Evolutionary conservation across 2,797 vertebrate genomes (phyloP).

Genomic region (Thamnophis elegans): DNA sequence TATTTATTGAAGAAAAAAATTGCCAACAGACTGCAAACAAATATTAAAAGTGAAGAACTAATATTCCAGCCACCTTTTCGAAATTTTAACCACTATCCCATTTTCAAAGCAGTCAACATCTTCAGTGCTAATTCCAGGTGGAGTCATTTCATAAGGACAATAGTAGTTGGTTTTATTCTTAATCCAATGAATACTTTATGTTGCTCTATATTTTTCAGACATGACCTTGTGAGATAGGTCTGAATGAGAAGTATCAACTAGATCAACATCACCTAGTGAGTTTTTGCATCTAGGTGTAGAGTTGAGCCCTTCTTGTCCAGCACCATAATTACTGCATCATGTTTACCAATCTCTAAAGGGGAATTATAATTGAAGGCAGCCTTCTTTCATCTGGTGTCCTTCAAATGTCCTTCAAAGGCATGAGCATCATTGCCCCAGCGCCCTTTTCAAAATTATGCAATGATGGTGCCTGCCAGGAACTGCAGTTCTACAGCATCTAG

Average conservation of each 20-base stretch:
- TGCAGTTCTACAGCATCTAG: not conserved
- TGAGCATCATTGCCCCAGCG: too few species aligned
- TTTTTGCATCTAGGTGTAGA: not conserved
- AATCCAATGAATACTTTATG: not conserved
- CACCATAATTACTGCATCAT: not conserved
- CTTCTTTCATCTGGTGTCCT: not conserved
- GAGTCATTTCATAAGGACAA: not conserved
- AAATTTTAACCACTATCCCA: not conserved
- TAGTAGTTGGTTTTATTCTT: not conserved
- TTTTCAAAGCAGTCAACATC: not conserved
- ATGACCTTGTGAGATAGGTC: not conserved
- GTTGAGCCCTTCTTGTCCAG: not conserved
- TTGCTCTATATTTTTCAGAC: not conserved
- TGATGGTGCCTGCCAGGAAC: too few species aligned
- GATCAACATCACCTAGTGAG: not conserved
- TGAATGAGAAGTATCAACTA: not conserved
- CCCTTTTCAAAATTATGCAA: not conserved
- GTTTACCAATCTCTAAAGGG: not conserved
- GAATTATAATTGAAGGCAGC: not conserved
- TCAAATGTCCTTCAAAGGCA: not conserved
- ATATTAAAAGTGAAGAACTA: not conserved
- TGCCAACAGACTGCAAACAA: not conserved
- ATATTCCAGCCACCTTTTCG: not conserved
- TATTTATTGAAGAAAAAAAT: not conserved
- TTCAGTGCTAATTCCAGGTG: not conserved